A percentile compares a stretch with the other conserved stretches of the same genome.
Conservation (phyloP, 2,797 vertebrate species). For the Ispidina picta region DNA sequence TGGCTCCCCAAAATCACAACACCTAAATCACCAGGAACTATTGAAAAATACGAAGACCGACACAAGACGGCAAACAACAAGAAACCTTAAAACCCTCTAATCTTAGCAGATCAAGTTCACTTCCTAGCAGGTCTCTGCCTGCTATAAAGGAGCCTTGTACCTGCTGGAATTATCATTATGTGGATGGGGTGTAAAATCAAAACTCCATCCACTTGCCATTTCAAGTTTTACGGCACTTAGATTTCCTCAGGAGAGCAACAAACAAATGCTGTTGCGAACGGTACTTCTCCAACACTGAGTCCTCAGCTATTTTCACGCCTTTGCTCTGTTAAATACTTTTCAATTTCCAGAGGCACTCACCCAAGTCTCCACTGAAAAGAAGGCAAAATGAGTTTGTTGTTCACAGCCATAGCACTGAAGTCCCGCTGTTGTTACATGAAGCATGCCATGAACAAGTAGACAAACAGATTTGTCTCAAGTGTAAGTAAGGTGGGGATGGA, state of each 20-base stretch:
- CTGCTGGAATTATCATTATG: background rate
- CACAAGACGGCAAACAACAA: background rate
- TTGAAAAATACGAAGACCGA: background rate
- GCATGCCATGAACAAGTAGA: too few relatives aligned
- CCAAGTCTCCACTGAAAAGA: background rate
- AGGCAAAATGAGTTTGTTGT: background rate
- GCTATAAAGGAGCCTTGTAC: background rate
- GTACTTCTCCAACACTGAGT: background rate
- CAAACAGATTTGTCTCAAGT: fast-evolving
- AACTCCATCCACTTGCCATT: background rate
- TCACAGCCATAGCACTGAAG: background rate
- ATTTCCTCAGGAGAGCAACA: background rate
- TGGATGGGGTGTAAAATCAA: background rate
- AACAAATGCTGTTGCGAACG: background rate
- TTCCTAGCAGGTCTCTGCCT: background rate
- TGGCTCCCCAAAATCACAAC: background rate
- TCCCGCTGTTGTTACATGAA: background rate
- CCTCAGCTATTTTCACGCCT: background rate
- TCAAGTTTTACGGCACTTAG: background rate
- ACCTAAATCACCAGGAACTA: background rate
- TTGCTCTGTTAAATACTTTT: background rate
- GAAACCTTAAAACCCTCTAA: background rate
- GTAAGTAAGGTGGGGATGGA: background rate
- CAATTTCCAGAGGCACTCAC: background rate
- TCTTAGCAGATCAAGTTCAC: background rate